These are phyloP conservation scores for Epistrophella euchroma DNA, from an alignment of 2,888 invertebrate species.

Conservation along the genomic window DNA sequence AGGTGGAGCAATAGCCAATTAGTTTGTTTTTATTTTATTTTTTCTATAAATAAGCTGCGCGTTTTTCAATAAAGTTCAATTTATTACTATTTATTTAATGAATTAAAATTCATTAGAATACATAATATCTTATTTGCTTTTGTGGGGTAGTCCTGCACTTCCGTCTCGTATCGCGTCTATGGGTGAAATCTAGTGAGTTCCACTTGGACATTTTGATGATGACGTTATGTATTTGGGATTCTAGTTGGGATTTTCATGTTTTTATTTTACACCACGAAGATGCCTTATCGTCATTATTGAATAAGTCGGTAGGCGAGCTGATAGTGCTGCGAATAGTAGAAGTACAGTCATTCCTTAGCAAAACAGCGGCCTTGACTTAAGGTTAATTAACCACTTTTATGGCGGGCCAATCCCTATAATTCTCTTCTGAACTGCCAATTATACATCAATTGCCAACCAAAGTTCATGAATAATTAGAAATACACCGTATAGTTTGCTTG, in stretches of 20 bases:
- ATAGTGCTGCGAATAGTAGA: slow-evolving; percentile 6
- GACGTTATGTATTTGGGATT: not conserved
- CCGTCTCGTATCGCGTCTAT: not conserved
- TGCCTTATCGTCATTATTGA: slow-evolving; percentile 45
- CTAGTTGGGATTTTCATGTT: slow-evolving; percentile 16
- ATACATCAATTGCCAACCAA: not conserved
- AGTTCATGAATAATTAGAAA: slow-evolving; percentile 36
- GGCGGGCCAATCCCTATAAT: slow-evolving; percentile 3
- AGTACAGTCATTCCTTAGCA: slow-evolving; percentile 9
- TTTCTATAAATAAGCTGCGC: slow-evolving; percentile 60
- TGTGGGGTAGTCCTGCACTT: slow-evolving; percentile 15
- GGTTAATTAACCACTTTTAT: slow-evolving; percentile 30
- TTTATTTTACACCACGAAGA: slow-evolving; percentile 6
- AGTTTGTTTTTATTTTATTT: slow-evolving; percentile 33
- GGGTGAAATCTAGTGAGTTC: not conserved
- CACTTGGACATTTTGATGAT: slow-evolving; percentile 2
- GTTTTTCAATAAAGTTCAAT: slow-evolving; percentile 38
- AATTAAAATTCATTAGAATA: slow-evolving; percentile 44
- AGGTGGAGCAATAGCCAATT: slow-evolving; percentile 9
- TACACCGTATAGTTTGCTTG: not conserved
- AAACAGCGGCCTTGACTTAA: not conserved
- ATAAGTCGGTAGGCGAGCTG: slow-evolving; percentile 55
- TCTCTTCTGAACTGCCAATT: not conserved
- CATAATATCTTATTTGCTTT: not conserved
- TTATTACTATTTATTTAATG: slow-evolving; percentile 65